Base-by-base conservation (phyloP, 2,888 invertebrate species). In the Nowickia ferox region DNA sequence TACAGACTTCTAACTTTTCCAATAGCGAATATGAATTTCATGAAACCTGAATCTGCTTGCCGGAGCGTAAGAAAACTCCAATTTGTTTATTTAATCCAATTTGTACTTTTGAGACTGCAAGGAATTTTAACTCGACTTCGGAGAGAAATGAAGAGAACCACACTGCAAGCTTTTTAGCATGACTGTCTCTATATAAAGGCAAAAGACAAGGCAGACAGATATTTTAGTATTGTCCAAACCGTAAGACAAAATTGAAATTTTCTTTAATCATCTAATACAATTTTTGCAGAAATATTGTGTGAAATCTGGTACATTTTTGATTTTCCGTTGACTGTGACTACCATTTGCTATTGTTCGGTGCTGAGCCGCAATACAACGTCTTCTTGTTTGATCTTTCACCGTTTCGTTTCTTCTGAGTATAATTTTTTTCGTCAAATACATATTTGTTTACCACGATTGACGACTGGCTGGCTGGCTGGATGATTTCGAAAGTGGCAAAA, bases 61-160 rank as follows among this genome's bases (percentile, higher is more conserved):
- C n/a, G 40, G 22, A 22, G 65, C 55, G 78, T 71, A 78, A 79
- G 79, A 63, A 75, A 42, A 65, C 61, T 42, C 53, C 0, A 13
- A 15, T 55, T 78, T 69, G n/a, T 65, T 57, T 57, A 46, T 65
- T 22, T 75, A 75, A 75, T 65, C n/a, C 9, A 15, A 46, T 66
- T 30, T 65, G 5, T 55, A n/a, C 55, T 65, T 76, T 76, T 42
- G 65, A 76, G 75, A 38, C 65, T 53, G n/a, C n/a, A 19, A 22
- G 15, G 8, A 40, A 53, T 17, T 42, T 53, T 46, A n/a, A 48
- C 13, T 55, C n/a, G 9, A 55, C 6, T 17, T 2, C 19, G 30
- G 10, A 17, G 13, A 42, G n/a, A 38, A 9, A 15, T 46, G 15
- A 61, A 10, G n/a, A 5, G 6, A 30, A 30, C 30, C 6, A 6